Base-by-base conservation (phyloP, 2,888 invertebrate species). In the Encarsia formosa region DNA sequence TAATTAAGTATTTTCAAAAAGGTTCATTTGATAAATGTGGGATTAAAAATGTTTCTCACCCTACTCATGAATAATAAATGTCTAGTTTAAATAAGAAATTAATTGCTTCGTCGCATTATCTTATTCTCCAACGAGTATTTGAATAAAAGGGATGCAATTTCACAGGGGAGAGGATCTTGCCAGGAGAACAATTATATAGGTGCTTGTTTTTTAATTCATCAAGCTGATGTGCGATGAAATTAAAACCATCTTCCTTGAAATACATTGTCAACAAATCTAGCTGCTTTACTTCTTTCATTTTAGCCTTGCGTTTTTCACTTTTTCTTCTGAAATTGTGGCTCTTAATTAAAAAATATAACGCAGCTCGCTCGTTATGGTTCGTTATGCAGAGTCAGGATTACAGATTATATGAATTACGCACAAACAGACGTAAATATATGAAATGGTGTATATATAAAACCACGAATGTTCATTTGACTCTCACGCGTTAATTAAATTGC, bases 281-380 rank as follows among this genome's bases (percentile, higher is more conserved):
- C n/a, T n/a, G n/a, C n/a, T n/a, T n/a, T n/a, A n/a, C 32, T 32
- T n/a, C 8, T 13, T 32, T 32, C 32, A 15, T 13, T 32, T 23
- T 40, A 18, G 35, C 42, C 19, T 18, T 35, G 11, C 31, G 22
- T 26, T 44, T 40, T 29, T 23, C 24, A 23, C 29, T 47, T 37
- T 38, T 37, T 15, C 13, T 15, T 19, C 23, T 37, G 15, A 32
- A 40, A 34, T 42, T 48, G 49, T 40, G 23, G 40, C 34, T 39
- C 34, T 50, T 50, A 54, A 54, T 50, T 54, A 54, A 54, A 53
- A 54, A 54, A 20, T 29, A 31, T 22, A 40, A 39, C 19, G 34
- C 41, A 20, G 26, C 35, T 20, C 15, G 22, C 49, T 49, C 32
- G 26, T 49, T 42, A 22, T 29, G 41, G 49, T 46, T 38, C 34